Percentiles rank a stretch among this genome's conserved stretches.
phyloP scores from a whole-genome alignment of 2,888 invertebrate species.

The Tortrix viridana region DNA sequence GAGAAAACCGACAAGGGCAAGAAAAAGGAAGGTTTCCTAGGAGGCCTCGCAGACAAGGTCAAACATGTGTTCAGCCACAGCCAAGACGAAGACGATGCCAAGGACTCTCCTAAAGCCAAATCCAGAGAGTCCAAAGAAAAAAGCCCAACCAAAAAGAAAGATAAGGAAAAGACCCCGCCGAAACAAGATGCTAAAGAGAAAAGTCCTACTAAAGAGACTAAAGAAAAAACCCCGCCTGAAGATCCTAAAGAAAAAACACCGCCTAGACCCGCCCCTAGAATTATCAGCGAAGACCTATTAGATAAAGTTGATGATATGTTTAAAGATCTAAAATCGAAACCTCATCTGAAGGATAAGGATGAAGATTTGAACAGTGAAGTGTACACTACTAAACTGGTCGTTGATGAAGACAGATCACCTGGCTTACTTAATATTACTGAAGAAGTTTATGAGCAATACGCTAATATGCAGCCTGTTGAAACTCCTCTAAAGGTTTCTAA shows the following conservation, averaged over 20 bases:
- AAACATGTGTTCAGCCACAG: conserved; percentile 73
- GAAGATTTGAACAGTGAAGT: conserved; percentile 66
- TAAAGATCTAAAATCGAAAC: conserved; percentile 70
- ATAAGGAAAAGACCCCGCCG: conserved; percentile 48
- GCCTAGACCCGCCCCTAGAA: conserved; percentile 74
- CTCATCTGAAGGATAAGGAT: conserved; percentile 59
- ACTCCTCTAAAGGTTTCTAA: conserved; percentile 63
- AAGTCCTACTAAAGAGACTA: conserved; percentile 51
- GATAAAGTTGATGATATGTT: conserved; percentile 83
- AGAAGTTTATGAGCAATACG: conserved; percentile 71
- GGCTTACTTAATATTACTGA: conserved; percentile 57
- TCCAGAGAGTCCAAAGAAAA: conserved; percentile 42
- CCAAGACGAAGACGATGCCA: conserved; percentile 68
- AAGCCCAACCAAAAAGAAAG: conserved; percentile 54
- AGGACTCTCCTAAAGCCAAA: conserved; percentile 34
- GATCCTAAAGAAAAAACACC: conserved; percentile 64
- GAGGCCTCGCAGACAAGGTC: conserved; percentile 73
- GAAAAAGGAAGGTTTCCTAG: conserved; percentile 69
- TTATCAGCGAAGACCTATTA: conserved; percentile 75
- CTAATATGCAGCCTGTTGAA: conserved; percentile 76
- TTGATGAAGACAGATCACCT: conserved; percentile 68
- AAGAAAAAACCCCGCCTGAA: conserved; percentile 66
- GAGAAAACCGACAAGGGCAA: conserved; percentile 79
- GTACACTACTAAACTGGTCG: conserved; percentile 73
- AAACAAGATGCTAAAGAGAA: conserved; percentile 36